Base-by-base conservation (phyloP, 2,113 vertebrate species). In the Pollachius pollachius region DNA sequence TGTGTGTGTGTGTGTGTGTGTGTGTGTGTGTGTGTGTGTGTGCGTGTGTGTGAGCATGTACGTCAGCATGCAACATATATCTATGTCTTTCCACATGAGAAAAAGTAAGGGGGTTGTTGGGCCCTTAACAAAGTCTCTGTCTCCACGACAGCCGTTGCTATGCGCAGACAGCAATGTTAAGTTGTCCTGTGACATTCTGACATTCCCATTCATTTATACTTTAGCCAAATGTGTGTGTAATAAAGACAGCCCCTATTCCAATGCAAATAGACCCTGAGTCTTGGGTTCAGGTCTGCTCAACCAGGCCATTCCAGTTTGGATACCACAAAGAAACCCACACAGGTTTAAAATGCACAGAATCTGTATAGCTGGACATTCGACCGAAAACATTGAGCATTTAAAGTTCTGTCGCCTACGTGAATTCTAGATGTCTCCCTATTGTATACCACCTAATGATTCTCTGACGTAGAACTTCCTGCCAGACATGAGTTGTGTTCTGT, bases 101-200 rank as follows among this genome's bases (percentile, higher is more conserved):
- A 65, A 71, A 6, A 52, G 65, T 71, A 68, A 65, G 65, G 62
- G 70, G 74, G 68, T 72, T 77, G 74, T 77, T 65, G 23, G 68
- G 67, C 16, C 2, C 9, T 30, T 57, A 73, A 83, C 82, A 85
- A 80, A 79, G 68, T 69, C 62, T 25, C 62, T 25, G 74, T 77
- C 66, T 76, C 77, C 76, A 77, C 62, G 72, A 65, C 23, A 67
- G 71, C 69, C 74, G 78, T 82, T 82, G 74, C 77, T 82, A 77
- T 68, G 71, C 12, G 17, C 68, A 58, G 70, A 79, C 25, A 86
- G 68, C 16, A 18, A 71, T 76, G 63, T 86, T 48, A 48, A 9
- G 23, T 60, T 18, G n/a, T 72, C 54, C 62, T 74, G 79, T 82
- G 72, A 73, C 62, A 30, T 65, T 37, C 72, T 69, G 65, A 18